These are phyloP conservation scores for Murina feae DNA, from an alignment of 2,113 vertebrate genomes.

Conservation along the genomic window DNA sequence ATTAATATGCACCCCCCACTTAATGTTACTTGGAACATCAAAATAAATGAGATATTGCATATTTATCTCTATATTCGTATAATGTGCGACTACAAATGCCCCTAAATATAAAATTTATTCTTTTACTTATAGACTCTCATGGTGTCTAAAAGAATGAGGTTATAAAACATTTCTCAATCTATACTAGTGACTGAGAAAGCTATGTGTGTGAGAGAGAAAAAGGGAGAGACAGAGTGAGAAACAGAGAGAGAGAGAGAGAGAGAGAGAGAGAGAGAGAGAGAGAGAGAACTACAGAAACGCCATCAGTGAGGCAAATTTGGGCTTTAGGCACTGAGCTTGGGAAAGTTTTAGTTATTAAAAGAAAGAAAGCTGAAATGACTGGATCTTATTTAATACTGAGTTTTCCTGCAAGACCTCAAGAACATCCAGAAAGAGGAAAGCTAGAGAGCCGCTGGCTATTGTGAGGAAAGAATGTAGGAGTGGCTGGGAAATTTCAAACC, in stretches of 20 bases:
- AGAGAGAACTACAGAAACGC: background rate
- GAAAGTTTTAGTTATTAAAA: background rate
- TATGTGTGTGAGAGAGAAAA: no score
- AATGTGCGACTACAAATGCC: background rate
- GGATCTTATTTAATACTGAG: background rate
- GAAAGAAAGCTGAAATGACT: background rate
- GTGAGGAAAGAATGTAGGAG: background rate
- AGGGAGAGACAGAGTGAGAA: no score
- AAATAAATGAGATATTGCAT: background rate
- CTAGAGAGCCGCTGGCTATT: background rate
- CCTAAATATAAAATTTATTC: background rate
- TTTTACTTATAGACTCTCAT: background rate
- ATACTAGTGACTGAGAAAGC: background rate
- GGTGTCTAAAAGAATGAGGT: background rate
- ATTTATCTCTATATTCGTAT: background rate
- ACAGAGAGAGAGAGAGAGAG: no score
- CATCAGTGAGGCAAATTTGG: background rate
- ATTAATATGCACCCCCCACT: background rate
- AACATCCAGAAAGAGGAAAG: background rate
- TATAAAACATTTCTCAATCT: constrained; percentile 1
- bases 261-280: background rate
- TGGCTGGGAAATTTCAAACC: background rate
- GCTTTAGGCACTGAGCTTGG: background rate
- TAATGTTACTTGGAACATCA: background rate
- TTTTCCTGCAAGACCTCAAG: background rate